Evolutionary conservation across 2,888 invertebrate genomes (phyloP).

Genomic region (Crioceris asparagi): DNA sequence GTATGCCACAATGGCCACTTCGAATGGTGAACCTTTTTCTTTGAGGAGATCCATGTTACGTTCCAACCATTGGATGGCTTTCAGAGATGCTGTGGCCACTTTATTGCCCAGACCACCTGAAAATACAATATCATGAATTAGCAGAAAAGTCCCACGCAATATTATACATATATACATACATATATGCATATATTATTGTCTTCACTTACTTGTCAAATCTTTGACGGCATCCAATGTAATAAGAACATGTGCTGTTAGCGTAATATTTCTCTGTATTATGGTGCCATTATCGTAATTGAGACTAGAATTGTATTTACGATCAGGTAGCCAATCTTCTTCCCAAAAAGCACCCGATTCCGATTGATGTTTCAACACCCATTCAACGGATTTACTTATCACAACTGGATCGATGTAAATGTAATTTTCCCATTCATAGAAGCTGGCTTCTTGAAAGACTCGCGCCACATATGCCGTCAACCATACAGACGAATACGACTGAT

Average conservation of each 20-base stretch:
- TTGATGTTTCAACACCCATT: constrained; percentile 81
- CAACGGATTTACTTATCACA: constrained; percentile 73
- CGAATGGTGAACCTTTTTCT: constrained; percentile 64
- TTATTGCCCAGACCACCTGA: constrained; percentile 56
- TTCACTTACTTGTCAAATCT: constrained; percentile 48
- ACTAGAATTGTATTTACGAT: constrained; percentile 77
- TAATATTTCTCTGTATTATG: constrained; percentile 65
- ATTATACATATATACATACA: too few species aligned
- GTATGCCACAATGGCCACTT: constrained; percentile 81
- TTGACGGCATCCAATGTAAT: constrained; percentile 78
- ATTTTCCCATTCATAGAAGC: constrained; percentile 96
- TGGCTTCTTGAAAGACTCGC: constrained; percentile 80
- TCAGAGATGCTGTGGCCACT: constrained; percentile 64
- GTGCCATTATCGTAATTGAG: constrained; percentile 43
- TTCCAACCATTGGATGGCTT: constrained; percentile 72
- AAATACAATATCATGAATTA: too few species aligned
- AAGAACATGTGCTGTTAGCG: constrained; percentile 86
- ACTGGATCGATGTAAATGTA: constrained; percentile 86
- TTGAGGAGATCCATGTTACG: constrained; percentile 66
- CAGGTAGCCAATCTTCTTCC: constrained; percentile 77
- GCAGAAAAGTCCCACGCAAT: not conserved
- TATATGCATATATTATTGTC: too few species aligned
- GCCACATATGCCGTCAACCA: constrained; percentile 91
- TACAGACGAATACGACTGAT: constrained; percentile 75
- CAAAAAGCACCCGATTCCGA: constrained; percentile 78